A percentile compares a stretch with the other conserved stretches of the same genome.
phyloP scores from a whole-genome alignment of 2,888 invertebrate genomes.

The Boloria euphrosyne region DNA sequence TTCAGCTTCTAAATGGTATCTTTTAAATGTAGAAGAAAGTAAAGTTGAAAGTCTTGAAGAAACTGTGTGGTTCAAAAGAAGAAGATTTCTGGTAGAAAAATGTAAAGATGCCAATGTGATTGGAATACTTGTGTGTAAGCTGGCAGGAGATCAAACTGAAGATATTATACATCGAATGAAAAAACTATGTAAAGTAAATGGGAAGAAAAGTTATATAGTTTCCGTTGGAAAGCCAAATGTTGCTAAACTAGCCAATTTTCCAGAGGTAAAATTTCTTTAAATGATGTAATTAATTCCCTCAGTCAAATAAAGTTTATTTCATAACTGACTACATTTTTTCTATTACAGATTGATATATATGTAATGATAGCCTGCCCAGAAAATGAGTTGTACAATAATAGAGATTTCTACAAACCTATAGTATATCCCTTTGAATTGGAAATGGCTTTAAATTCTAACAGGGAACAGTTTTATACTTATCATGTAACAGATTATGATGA shows the following conservation, averaged over 20 bases:
- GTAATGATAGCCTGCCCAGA: constrained; percentile 96
- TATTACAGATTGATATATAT: constrained; percentile 91
- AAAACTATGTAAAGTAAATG: constrained; percentile 86
- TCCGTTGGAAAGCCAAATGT: constrained; percentile 97
- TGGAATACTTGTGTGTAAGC: constrained; percentile 95
- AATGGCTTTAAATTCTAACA: constrained; percentile 85
- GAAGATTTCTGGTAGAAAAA: constrained; percentile 93
- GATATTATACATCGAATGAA: constrained; percentile 89
- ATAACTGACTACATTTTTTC: not conserved
- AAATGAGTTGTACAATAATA: constrained; percentile 90
- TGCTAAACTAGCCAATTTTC: constrained; percentile 97
- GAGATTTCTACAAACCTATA: constrained; percentile 94
- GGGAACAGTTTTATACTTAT: constrained; percentile 80
- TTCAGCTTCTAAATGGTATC: constrained; percentile 81
- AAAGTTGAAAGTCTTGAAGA: constrained; percentile 68
- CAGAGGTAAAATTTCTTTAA: constrained; percentile 82
- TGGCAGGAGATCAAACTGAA: constrained; percentile 91
- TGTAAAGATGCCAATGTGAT: constrained; percentile 94
- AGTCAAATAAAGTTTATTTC: not conserved
- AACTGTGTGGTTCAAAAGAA: constrained; percentile 86
- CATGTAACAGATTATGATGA: constrained; percentile 90
- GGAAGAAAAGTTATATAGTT: constrained; percentile 94
- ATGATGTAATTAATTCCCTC: not conserved
- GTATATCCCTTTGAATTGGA: constrained; percentile 97
- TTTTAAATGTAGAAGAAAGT: constrained; percentile 73